phyloP scores from a whole-genome alignment of 2,888 invertebrate species.

The Parasteatoda lunata region DNA sequence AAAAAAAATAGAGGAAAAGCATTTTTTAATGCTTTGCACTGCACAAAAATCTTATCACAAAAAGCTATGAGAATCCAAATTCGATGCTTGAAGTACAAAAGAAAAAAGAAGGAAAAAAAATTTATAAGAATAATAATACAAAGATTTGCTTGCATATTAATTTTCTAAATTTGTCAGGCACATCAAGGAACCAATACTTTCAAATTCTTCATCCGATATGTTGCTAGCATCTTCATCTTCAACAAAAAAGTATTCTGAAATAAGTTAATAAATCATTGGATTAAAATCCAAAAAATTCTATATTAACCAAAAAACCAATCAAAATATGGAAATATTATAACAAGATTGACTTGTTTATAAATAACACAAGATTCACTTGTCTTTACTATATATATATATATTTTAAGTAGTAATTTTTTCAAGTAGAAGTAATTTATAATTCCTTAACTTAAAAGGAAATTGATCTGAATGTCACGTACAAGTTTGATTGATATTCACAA shows the following conservation, averaged over 20 bases:
- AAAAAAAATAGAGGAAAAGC: too few species aligned
- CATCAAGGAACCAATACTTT: slow-evolving; percentile 38
- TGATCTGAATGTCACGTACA: too few species aligned
- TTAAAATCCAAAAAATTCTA: background rate
- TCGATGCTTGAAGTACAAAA: too few species aligned
- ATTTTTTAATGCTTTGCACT: too few species aligned
- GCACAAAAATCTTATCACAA: too few species aligned
- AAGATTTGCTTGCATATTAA: background rate
- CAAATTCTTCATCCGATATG: slow-evolving; percentile 64
- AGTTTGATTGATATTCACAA: too few species aligned
- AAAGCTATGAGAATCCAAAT: too few species aligned
- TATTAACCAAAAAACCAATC: background rate
- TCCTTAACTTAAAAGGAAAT: too few species aligned
- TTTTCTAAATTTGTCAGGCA: slow-evolving; percentile 14
- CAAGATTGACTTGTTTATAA: background rate
- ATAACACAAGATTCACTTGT: background rate
- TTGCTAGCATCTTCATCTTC: slow-evolving; percentile 41
- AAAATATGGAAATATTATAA: background rate
- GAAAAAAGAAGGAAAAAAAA: too few species aligned
- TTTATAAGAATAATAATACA: too few species aligned
- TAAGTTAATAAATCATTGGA: background rate
- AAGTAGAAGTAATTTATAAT: too few species aligned
- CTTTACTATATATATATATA: background rate
- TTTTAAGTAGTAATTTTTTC: too few species aligned
- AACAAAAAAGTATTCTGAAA: slow-evolving; percentile 58